Evolutionary conservation across 1,140 invertebrate genomes (phyloP), one percentile per base, ranked within the genome.

Genomic region (Lucilia cuprina): DNA sequence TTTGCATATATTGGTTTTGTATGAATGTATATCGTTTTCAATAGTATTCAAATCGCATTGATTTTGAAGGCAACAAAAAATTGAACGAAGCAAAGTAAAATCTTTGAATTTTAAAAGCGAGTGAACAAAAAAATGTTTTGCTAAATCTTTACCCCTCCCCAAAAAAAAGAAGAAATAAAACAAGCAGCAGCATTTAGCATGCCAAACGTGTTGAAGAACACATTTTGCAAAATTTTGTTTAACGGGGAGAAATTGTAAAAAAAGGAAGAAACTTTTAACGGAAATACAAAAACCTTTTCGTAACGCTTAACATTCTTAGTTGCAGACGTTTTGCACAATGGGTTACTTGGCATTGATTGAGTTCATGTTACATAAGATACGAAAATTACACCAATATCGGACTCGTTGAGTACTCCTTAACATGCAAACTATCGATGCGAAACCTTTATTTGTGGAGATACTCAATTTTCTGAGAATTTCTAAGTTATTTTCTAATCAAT

Each of bases 181-280:
- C 60, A 21, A 70, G 2, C 60, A 70, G 65, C 21, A 70, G 19
- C 65, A 70, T 70, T 70, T 70, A 70, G 65, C 65, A 70, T 70
- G 65, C 65, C 65, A 70, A 70, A 70, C 65, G 65, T 70, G 65
- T 70, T 70, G 19, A 70, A 70, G 65, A 70, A 70, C 65, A 70
- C 65, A 70, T 70, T 70, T 70, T 19, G 12, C 65, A 70, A 70
- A n/a, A 70, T 70, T n/a, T 70, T 70, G 65, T 70, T 21, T 70
- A 70, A 70, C 65, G 19, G 19, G 14, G 19, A 70, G 19, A 70
- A 70, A 70, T 21, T 3, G 1, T 2, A 30, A 30, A 21, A 70
- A 70, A 70, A 25, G n/a, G 14, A 60, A 60, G 8, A 70, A 21
- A 70, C 10, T 7, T 70, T 21, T 25, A 70, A 70, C 65, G 65